These are phyloP conservation scores for Antitype chi DNA, from an alignment of 2,888 invertebrate genomes.

Conservation along the genomic window DNA sequence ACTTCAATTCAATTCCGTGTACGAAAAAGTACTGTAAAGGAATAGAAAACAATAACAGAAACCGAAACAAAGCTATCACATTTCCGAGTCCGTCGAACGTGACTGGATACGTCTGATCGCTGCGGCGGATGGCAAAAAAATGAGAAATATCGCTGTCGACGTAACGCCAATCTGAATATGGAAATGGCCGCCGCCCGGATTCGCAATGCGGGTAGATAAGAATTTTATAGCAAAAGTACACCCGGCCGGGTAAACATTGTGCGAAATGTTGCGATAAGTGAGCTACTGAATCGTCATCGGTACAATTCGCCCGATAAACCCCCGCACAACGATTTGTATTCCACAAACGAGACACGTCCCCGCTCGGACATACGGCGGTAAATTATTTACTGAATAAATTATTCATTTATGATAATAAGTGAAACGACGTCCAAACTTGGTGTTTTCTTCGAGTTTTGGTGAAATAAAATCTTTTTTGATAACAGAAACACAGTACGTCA, in stretches of 20 bases:
- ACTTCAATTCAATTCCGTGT: conserved; percentile 30
- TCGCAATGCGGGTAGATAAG: conserved; percentile 88
- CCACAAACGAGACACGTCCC: conserved; percentile 49
- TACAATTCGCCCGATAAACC: conserved; percentile 53
- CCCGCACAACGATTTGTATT: conserved; percentile 41
- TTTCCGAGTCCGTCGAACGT: conserved; percentile 71
- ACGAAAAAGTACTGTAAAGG: conserved; percentile 39
- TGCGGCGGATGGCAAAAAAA: conserved; percentile 69
- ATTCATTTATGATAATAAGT: conserved; percentile 79
- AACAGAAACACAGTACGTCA: conserved; percentile 12
- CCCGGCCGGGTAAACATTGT: conserved; percentile 76
- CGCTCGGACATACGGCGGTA: conserved; percentile 54
- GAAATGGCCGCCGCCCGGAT: conserved; percentile 83
- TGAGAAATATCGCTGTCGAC: conserved; percentile 67
- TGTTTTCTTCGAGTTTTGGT: conserved; percentile 60
- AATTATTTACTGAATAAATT: conserved; percentile 62
- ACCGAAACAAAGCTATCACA: conserved; percentile 59
- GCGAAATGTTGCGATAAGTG: conserved; percentile 79
- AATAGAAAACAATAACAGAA: conserved; percentile 61
- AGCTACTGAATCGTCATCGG: conserved; percentile 66
- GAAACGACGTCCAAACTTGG: conserved; percentile 69
- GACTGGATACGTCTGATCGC: conserved; percentile 72
- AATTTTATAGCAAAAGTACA: conserved; percentile 82
- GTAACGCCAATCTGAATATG: conserved; percentile 85
- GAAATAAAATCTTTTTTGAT: conserved; percentile 23